Base-by-base conservation (phyloP, 2,113 vertebrate species). In the Antidorcas marsupialis region DNA sequence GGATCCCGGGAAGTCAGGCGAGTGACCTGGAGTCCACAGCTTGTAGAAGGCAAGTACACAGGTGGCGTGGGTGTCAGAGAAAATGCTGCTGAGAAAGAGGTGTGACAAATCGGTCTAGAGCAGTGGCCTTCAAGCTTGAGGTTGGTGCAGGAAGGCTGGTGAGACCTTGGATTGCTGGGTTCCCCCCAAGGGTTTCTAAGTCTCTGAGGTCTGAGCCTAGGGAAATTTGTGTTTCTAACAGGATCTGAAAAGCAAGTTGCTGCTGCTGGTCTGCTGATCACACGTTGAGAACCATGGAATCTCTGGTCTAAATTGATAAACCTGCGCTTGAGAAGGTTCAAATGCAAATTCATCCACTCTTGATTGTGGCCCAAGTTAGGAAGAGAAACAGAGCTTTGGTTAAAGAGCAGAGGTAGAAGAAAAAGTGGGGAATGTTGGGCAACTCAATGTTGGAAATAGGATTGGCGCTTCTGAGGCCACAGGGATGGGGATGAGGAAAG, bases 341-440 rank as follows among this genome's bases (percentile, higher is more conserved):
- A 28, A 47, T 57, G 28, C 67, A 94, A 57, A 57, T 87, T 27
- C 36, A 47, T 12, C 33, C 12, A 21, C 84, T 90, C 90, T 33
- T 50, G 52, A 19, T 28, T 33, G 2, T 27, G 52, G 45, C 19
- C 59, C 71, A 47, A 28, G 36, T 64, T 39, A 64, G 4, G 55
- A 87, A 39, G 85, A 92, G 43, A 87, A 62, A 47, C 47, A 36
- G 13, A 47, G 71, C 28, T 91, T 76, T 91, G 89, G 43, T 85
- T 53, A 57, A 67, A 55, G n/a, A 76, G 43, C 28, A 47, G 62
- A 82, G 33, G 30, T 43, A 52, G 43, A 57, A 15, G 81, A 17
- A 36, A 93, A 64, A 21, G 28, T 45, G 33, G 76, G 13, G 33
- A 67, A 84, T 33, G 7, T 19, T 19, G 45, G n/a, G 25, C 16